Evolutionary conservation across 1,140 invertebrate genomes (phyloP), one percentile per base, ranked within the genome.

Genomic region (Berghia stephanieae): DNA sequence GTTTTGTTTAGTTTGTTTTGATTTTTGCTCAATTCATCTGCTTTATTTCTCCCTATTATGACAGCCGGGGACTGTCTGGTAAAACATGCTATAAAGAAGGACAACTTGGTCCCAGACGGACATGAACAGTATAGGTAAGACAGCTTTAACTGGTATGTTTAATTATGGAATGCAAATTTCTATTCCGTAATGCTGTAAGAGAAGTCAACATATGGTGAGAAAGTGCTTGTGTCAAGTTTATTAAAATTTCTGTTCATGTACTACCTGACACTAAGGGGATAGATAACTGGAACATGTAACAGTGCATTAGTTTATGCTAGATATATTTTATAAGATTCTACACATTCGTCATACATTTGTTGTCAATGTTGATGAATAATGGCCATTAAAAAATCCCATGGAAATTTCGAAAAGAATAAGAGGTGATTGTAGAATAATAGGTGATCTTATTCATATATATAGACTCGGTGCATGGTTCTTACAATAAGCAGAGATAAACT

Each of bases 111-210:
- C 13, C 75, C 75, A 6, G 75, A 76, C 24, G 27, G 69, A 40
- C 21, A 43, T 6, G 13, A 76, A 10, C 75, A 76, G n/a, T 27
- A 44, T 24, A 43, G 24, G 75, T 76, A 67, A 52, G 52, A 38
- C n/a, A 18, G 3, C 27, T 46, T 43, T 70, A 13, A 13, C 10
- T 49, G 46, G 46, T 49, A n/a, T 49, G 46, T 49, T 10, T 10
- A 49, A n/a, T 10, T 10, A n/a, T 10, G 46, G 46, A 49, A 49
- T 10, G n/a, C 34, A n/a, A 27, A 31, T n/a, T 57, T 21, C 27
- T 34, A 67, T 31, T 10, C 63, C n/a, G 27, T 67, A 38, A 38
- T 36, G 31, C 8, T 67, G 63, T 31, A 38, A n/a, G 40, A 67
- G 31, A 1, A 38, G 24, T n/a, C n/a, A 8, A 21, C 34, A 34